Percentiles rank a stretch among this genome's conserved stretches.
phyloP scores from a whole-genome alignment of 2,888 invertebrate genomes.

The Stenodera caucasica region DNA sequence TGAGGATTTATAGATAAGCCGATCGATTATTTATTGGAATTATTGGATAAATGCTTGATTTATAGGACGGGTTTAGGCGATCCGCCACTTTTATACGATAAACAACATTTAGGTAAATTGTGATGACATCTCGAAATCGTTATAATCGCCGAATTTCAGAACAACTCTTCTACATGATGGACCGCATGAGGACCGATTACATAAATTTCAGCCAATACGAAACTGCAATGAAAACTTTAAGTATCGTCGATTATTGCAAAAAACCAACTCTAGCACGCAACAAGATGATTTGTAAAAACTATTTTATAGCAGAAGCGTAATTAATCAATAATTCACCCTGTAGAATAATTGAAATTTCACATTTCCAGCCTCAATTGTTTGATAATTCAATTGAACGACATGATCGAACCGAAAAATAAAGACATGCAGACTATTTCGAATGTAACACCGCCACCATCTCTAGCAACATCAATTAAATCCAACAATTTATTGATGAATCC shows the following conservation, averaged over 20 bases:
- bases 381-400: conserved; percentile 35
- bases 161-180: conserved; percentile 51
- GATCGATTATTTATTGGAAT: conserved; percentile 53
- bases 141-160: conserved; percentile 31
- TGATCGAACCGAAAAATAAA: conserved; percentile 32
- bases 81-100: conserved; percentile 55
- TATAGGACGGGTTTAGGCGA: conserved; percentile 55
- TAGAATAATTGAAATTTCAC: neutral
- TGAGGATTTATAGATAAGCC: conserved; percentile 50
- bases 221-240: conserved; percentile 50
- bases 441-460: conserved; percentile 21
- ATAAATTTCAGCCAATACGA: conserved; percentile 48
- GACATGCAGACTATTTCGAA: neutral
- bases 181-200: conserved; percentile 48
- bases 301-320: conserved; percentile 50
- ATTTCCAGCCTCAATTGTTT: no score
- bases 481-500: conserved; percentile 4
- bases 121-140: neutral
- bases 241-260: conserved; percentile 47
- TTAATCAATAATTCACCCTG: neutral
- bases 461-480: neutral
- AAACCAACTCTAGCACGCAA: conserved; percentile 40
- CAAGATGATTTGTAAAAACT: conserved; percentile 43
- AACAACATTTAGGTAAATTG: conserved; percentile 44
- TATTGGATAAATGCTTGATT: conserved; percentile 55